Base-by-base conservation (phyloP, 2,888 invertebrate species). In the Andrena dorsata region DNA sequence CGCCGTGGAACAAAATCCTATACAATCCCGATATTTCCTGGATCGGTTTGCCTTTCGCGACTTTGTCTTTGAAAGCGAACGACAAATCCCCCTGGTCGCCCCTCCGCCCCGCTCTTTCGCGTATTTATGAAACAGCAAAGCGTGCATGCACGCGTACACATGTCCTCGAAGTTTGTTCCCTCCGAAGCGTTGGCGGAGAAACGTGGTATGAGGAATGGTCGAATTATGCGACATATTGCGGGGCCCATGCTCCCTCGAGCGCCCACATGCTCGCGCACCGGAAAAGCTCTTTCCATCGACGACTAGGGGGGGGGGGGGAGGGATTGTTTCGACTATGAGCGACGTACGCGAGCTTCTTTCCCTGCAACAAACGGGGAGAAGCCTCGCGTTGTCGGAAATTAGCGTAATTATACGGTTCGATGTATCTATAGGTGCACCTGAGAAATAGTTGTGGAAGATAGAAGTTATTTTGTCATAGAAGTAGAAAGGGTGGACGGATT, bases 181-280 rank as follows among this genome's bases (percentile, higher is more conserved):
- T 83, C 51, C 85, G 77, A 70, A 82, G 35, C 73, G 56, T 49
- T 75, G 58, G 63, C 58, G 65, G 53, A 68, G 71, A 73, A 73
- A 76, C 41, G 41, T 87, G 81, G 84, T 82, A 86, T 89, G 91
- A 91, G 87, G 88, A 90, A 91, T 91, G 84, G 90, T 80, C 79
- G 87, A 92, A 91, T 91, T 91, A 91, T 91, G 89, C 91, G 90
- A 90, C 91, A 91, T 90, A 91, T 92, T 90, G 88, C 88, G 68
- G 82, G 77, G 51, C 79, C 71, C 80, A 69, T 75, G 63, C 81
- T 68, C 75, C 78, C 49, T 53, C 68, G 41, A 30, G 51, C 28
- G 28, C 61, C 64, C 76, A 64, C 68, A 61, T 71, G 79, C 76
- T 65, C 70, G 76, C 49, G 70, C 35, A 35, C 63, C 79, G 79